Evolutionary conservation across 2,888 invertebrate genomes (phyloP).

Genomic region (Pyrochroa serraticornis): DNA sequence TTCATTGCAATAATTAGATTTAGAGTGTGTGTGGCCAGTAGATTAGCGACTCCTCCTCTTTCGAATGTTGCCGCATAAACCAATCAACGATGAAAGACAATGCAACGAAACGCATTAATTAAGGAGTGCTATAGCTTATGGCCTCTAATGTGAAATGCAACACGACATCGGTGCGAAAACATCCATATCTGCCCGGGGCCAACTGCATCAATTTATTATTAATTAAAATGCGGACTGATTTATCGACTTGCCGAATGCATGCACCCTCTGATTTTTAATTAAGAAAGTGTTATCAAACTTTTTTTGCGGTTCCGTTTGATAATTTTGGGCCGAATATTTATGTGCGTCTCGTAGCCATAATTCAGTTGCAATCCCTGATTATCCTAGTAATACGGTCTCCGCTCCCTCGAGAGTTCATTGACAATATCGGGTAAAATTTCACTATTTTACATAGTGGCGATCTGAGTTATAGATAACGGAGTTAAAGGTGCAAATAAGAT

Average conservation of each 20-base stretch:
- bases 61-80: conserved; percentile 42
- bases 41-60: conserved; percentile 45
- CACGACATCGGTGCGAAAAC: conserved; percentile 14
- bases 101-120: conserved; percentile 39
- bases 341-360: too few species aligned
- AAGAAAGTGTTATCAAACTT: too few species aligned
- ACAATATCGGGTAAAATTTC: neutral
- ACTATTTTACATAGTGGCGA: conserved; percentile 3
- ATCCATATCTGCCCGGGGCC: neutral
- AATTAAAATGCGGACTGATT: conserved; percentile 8
- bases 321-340: too few species aligned
- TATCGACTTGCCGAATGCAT: conserved; percentile 2
- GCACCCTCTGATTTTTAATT: too few species aligned
- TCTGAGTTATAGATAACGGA: conserved; percentile 1
- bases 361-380: too few species aligned
- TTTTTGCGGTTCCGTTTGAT: too few species aligned
- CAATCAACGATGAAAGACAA: conserved; percentile 40
- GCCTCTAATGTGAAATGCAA: conserved; percentile 15
- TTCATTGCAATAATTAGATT: conserved; percentile 1
- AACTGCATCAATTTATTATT: neutral
- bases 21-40: conserved; percentile 38
- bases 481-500: neutral
- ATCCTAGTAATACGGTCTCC: too few species aligned
- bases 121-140: conserved; percentile 33
- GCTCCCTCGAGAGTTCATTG: too few species aligned